These are phyloP conservation scores for Leptoclinus maculatus DNA, from an alignment of 2,797 vertebrate species.

Conservation along the genomic window DNA sequence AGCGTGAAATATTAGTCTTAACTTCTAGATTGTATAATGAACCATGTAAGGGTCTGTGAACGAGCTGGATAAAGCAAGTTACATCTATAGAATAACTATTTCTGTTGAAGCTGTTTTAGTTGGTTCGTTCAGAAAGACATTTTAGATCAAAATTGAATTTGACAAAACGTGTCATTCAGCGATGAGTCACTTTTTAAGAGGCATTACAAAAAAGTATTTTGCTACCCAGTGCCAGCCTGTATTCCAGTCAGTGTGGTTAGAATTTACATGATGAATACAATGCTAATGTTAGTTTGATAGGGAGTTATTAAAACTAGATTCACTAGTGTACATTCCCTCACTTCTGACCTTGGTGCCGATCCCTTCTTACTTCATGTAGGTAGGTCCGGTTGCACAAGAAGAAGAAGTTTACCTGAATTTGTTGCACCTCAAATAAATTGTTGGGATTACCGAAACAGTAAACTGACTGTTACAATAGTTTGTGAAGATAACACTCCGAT, in stretches of 20 bases:
- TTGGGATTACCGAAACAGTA: conserved; percentile 15
- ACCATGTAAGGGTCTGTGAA: background rate
- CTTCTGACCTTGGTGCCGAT: background rate
- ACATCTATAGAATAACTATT: background rate
- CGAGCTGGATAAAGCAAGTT: background rate
- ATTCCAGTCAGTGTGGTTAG: conserved; percentile 16
- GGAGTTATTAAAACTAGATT: conserved; percentile 6
- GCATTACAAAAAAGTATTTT: conserved; percentile 43
- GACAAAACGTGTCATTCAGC: background rate
- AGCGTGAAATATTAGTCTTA: conserved; percentile 11
- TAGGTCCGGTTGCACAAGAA: conserved; percentile 7
- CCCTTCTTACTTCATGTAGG: background rate
- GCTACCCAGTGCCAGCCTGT: background rate
- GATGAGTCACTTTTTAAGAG: conserved; percentile 18
- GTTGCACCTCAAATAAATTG: conserved; percentile 7
- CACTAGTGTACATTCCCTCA: conserved; percentile 1
- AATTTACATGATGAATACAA: conserved; percentile 18
- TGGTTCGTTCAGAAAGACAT: background rate
- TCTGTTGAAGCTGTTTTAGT: conserved; percentile 8
- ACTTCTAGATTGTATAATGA: background rate
- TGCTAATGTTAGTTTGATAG: background rate
- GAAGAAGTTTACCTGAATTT: conserved; percentile 13
- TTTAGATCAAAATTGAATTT: background rate
- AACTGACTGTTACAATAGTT: conserved; percentile 14
- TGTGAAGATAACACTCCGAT: conserved; percentile 51